Conservation (phyloP, 2,888 invertebrate species). For the Ischnura elegans region DNA sequence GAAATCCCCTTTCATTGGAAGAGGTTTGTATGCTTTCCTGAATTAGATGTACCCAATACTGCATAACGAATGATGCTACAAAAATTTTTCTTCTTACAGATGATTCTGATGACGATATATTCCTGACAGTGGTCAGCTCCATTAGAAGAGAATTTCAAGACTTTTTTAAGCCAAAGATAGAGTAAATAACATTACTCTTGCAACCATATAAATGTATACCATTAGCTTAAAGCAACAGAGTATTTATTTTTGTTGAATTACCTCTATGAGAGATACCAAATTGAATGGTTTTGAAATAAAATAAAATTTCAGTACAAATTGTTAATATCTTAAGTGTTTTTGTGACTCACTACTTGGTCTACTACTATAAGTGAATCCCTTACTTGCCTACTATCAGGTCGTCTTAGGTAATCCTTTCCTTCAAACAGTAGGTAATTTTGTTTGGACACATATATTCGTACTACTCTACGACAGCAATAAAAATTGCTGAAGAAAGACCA, state of each 20-base stretch:
- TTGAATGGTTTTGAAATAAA: constrained; percentile 50
- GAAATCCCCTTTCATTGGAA: constrained; percentile 85
- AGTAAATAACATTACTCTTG: constrained; percentile 47
- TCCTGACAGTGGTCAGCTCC: constrained; percentile 77
- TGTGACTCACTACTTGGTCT: too few relatives aligned
- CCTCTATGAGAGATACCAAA: constrained; percentile 44
- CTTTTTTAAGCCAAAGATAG: constrained; percentile 51
- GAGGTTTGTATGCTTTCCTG: constrained; percentile 79
- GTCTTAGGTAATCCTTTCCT: too few relatives aligned
- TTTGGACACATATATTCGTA: too few relatives aligned
- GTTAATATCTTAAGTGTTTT: background rate
- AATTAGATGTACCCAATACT: constrained; percentile 27
- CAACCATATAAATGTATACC: constrained; percentile 25
- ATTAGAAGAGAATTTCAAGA: constrained; percentile 48
- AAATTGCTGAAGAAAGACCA: too few relatives aligned
- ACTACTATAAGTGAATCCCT: too few relatives aligned
- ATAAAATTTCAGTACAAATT: background rate
- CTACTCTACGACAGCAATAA: too few relatives aligned
- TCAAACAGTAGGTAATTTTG: too few relatives aligned
- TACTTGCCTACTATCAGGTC: too few relatives aligned
- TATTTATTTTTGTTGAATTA: constrained; percentile 60
- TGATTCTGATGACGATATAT: constrained; percentile 83
- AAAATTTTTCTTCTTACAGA: constrained; percentile 77
- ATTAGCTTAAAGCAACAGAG: constrained; percentile 59
- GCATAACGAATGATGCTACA: background rate